Conservation (phyloP, 2,113 vertebrate genomes). For the Pachyramphus minor region DNA sequence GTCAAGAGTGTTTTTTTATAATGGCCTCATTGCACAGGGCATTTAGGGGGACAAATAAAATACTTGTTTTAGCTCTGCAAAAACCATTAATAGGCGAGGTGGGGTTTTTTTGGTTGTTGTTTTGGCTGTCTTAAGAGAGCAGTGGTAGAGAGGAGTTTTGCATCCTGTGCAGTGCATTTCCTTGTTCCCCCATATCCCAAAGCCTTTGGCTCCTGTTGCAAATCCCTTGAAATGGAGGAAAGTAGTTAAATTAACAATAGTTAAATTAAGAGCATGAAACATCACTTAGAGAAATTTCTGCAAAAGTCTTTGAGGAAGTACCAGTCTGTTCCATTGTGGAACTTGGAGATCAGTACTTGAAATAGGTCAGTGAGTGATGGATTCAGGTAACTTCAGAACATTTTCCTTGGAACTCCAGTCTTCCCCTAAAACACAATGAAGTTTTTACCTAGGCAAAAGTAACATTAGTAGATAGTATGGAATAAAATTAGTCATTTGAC, state of each 20-base stretch:
- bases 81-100: neutral
- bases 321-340: fast-evolving
- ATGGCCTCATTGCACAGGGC: neutral
- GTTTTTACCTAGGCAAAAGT: neutral
- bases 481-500: neutral
- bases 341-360: neutral
- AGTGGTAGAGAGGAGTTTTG: neutral
- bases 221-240: neutral
- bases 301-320: neutral
- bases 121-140: neutral
- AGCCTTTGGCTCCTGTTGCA: neutral
- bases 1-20: neutral
- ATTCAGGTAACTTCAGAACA: neutral
- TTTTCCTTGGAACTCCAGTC: neutral
- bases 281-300: neutral
- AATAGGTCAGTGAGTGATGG: neutral
- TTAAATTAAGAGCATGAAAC: neutral
- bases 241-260: neutral
- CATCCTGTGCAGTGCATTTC: neutral
- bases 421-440: neutral
- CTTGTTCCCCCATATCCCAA: neutral
- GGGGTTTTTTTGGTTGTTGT: neutral
- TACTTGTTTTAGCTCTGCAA: neutral
- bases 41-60: neutral
- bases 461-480: neutral